Percentiles rank a stretch among this genome's conserved stretches.
These are phyloP conservation scores for Monochamus alternatus DNA, from an alignment of 2,888 invertebrate species.

Conservation along the genomic window DNA sequence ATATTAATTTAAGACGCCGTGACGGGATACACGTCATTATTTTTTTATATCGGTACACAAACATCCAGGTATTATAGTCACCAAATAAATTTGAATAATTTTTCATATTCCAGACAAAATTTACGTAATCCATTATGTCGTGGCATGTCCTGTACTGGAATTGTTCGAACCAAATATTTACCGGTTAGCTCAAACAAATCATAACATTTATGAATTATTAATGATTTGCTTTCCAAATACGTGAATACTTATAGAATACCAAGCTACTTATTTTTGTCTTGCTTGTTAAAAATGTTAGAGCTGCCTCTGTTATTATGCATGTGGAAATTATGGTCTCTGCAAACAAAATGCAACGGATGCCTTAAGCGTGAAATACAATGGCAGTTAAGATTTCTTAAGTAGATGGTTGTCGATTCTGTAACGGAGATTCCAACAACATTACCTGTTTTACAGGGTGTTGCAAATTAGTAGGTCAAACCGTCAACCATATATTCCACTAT, in stretches of 20 bases:
- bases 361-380: background rate
- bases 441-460: background rate
- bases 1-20: constrained; percentile 22
- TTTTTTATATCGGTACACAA: constrained; percentile 2
- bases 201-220: constrained; percentile 24
- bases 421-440: background rate
- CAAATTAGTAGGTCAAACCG: too few species aligned
- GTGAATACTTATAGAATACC: background rate
- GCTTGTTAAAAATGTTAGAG: constrained; percentile 17
- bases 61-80: background rate
- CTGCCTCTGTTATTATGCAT: constrained; percentile 5
- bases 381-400: background rate
- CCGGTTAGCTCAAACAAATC: constrained; percentile 11
- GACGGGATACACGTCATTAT: constrained; percentile 15
- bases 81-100: constrained; percentile 26
- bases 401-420: background rate
- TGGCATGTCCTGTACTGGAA: background rate
- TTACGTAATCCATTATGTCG: constrained; percentile 13
- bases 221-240: constrained; percentile 11
- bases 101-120: constrained; percentile 15
- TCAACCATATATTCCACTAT: too few species aligned
- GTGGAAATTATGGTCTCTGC: background rate
- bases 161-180: constrained; percentile 19
- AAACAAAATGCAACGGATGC: background rate
- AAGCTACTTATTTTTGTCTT: background rate